Percentiles rank a stretch among this genome's conserved stretches.
Conservation (phyloP, 2,113 vertebrate species). For the Psilopsiagon aymara region DNA sequence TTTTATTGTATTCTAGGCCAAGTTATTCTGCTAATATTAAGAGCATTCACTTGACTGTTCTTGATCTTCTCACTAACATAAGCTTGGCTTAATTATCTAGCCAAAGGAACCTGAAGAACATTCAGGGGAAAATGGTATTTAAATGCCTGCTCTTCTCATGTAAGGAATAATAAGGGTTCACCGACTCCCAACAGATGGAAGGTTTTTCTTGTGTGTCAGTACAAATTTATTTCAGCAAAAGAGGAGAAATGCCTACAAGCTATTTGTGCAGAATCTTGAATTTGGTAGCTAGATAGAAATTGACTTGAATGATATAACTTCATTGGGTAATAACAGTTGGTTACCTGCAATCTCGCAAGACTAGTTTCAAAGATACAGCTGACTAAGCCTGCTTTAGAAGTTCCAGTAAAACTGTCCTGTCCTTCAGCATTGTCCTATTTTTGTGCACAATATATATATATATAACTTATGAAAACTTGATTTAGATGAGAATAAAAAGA, state of each 20-base stretch:
- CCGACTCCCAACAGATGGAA: not conserved
- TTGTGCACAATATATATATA: not conserved
- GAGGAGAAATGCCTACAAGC: constrained; percentile 5
- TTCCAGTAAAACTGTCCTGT: not conserved
- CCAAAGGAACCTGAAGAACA: not conserved
- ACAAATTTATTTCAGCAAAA: constrained; percentile 20
- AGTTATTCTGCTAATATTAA: constrained; percentile 6
- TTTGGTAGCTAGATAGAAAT: not conserved
- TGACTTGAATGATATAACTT: not conserved
- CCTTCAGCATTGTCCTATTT: not conserved
- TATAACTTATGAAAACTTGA: not conserved
- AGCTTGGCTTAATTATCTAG: not conserved
- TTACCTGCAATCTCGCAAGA: not conserved
- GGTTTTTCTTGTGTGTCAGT: constrained; percentile 24
- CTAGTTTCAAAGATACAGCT: not conserved
- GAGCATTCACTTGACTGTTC: not conserved
- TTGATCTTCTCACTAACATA: not conserved
- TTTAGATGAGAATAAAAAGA: not conserved
- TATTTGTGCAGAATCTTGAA: constrained; percentile 8
- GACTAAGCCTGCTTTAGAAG: not conserved
- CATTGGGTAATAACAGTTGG: not conserved
- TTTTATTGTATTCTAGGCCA: not conserved
- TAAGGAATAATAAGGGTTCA: not conserved
- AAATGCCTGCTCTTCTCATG: not conserved
- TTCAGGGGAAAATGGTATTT: not conserved